Evolutionary conservation across 2,888 invertebrate species (phyloP).

Genomic region (Lasioglossum marginatum): DNA sequence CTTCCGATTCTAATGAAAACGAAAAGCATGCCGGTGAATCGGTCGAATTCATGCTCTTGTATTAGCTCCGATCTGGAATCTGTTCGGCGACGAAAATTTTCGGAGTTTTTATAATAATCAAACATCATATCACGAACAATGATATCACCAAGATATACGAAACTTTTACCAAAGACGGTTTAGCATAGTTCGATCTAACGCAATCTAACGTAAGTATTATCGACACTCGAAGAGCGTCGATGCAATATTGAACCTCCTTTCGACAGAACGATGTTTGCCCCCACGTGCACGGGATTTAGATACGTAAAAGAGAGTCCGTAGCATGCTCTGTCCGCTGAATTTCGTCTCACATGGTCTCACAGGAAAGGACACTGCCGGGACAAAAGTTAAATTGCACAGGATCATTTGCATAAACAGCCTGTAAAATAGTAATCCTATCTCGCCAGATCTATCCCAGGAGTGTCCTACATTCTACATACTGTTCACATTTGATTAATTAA

Average conservation of each 20-base stretch:
- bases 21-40: neutral
- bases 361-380: neutral
- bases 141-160: constrained; percentile 28
- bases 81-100: neutral
- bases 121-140: constrained; percentile 45
- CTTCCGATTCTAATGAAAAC: neutral
- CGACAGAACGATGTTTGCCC: constrained; percentile 23
- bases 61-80: neutral
- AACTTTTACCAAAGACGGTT: constrained; percentile 29
- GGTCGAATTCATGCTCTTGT: neutral
- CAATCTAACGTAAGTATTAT: constrained; percentile 37
- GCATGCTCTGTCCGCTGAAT: constrained; percentile 12
- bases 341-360: constrained; percentile 8
- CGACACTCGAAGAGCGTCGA: neutral
- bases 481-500: neutral
- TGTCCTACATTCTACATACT: neutral
- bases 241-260: constrained; percentile 21
- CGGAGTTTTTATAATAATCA: constrained; percentile 16
- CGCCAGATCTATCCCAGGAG: neutral
- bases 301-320: constrained; percentile 30
- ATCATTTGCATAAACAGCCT: neutral
- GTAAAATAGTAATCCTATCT: neutral
- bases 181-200: constrained; percentile 38
- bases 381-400: neutral
- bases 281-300: constrained; percentile 3